Conservation (phyloP, 2,113 vertebrate genomes). For the Verasper variegatus region DNA sequence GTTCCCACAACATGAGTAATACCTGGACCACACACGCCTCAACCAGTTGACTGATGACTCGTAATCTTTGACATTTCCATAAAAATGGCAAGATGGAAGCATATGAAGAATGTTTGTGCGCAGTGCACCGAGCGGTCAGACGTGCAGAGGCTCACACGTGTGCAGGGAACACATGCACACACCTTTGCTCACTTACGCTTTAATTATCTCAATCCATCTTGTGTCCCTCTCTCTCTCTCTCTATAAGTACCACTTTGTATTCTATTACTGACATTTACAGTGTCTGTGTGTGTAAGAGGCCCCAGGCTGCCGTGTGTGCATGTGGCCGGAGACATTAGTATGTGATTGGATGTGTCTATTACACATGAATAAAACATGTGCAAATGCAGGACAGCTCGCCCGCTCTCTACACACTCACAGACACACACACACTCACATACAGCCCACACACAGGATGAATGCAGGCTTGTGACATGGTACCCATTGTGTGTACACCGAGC, state of each 20-base stretch:
- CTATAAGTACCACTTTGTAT: slow-evolving; percentile 67
- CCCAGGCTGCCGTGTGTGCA: slow-evolving; percentile 29
- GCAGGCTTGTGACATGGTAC: neutral
- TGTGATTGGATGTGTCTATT: slow-evolving; percentile 42
- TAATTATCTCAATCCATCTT: slow-evolving; percentile 65
- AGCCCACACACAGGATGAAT: neutral
- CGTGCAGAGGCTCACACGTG: neutral
- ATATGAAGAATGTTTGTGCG: neutral
- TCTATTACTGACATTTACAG: slow-evolving; percentile 45
- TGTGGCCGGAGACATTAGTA: slow-evolving; percentile 54
- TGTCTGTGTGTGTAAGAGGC: slow-evolving; percentile 42
- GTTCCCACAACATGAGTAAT: neutral
- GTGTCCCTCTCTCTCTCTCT: slow-evolving; percentile 10
- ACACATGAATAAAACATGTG: slow-evolving; percentile 66
- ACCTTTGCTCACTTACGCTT: slow-evolving; percentile 34
- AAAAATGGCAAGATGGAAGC: slow-evolving; percentile 15
- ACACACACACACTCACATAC: too few relatives aligned
- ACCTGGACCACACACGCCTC: neutral
- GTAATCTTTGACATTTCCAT: neutral
- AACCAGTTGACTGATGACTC: too few relatives aligned
- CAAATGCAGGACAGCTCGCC: slow-evolving; percentile 2
- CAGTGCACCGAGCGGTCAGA: slow-evolving; percentile 8
- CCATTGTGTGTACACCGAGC: neutral
- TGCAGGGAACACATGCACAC: neutral
- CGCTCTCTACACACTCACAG: neutral